phyloP scores from a whole-genome alignment of 2,797 vertebrate species.

The Macropodus opercularis region DNA sequence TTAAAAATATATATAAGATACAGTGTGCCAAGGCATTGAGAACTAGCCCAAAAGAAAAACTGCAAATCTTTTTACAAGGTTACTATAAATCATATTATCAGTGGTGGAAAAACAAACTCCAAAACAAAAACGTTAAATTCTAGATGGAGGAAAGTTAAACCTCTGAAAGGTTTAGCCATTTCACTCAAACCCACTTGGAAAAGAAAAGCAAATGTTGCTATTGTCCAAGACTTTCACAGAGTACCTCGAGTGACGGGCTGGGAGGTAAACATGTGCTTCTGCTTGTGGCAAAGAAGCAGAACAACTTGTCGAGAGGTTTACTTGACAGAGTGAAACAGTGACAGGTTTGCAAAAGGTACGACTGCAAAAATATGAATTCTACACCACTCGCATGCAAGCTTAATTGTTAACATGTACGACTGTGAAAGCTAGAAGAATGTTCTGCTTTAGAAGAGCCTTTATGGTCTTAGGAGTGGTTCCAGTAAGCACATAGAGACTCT shows the following conservation, averaged over 20 bases:
- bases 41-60: constrained; percentile 19
- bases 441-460: constrained; percentile 13
- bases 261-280: constrained; percentile 57
- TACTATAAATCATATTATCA: constrained; percentile 47
- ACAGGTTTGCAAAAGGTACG: constrained; percentile 19
- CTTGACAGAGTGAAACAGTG: constrained; percentile 39
- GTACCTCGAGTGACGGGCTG: constrained; percentile 50
- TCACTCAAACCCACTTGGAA: constrained; percentile 78
- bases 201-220: constrained; percentile 52
- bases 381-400: not conserved
- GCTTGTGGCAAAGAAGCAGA: constrained; percentile 29
- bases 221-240: constrained; percentile 46
- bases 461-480: constrained; percentile 24
- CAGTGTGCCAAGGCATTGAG: constrained; percentile 32
- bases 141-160: constrained; percentile 46
- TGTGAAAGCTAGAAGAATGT: constrained; percentile 13
- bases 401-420: no score
- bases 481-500: constrained; percentile 42
- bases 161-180: constrained; percentile 65
- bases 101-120: constrained; percentile 59
- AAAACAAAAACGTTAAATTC: constrained; percentile 23
- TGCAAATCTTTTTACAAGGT: constrained; percentile 39
- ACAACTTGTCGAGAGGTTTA: constrained; percentile 22
- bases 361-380: constrained; percentile 14
- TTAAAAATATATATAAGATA: constrained; percentile 36